Evolutionary conservation across 2,888 invertebrate genomes (phyloP), one percentile per base, ranked within the genome.

Genomic region (Gastrophysa polygoni): DNA sequence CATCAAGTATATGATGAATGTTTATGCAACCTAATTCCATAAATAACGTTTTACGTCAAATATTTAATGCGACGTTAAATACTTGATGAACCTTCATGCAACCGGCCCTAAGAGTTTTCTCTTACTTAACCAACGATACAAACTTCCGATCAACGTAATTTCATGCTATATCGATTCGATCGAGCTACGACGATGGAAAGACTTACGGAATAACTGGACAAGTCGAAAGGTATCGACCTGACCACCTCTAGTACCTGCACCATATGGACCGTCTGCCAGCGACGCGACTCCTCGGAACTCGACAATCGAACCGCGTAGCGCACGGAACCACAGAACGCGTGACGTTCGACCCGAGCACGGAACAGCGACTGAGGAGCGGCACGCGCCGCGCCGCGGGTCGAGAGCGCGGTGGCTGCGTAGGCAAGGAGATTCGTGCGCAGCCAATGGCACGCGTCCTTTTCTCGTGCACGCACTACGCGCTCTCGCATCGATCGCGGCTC

Each of bases 161-260:
- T n/a, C 46, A 8, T 18, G 17, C 46, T 20, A 20, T n/a, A n/a
- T n/a, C n/a, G n/a, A n/a, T n/a, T n/a, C n/a, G n/a, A n/a, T n/a
- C 38, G 48, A 14, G 51, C 43, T n/a, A 38, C 28, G 49, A 47
- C 34, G 56, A 51, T 43, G n/a, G 0, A 49, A 68, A 47, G 88
- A 90, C 90, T 90, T 85, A 90, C 90, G 88, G 88, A 89, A 54
- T 54, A 38, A 86, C 87, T 85, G 84, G 89, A 86, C 85, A 89
- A 90, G 83, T 89, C 90, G 87, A 89, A 88, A 82, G 88, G 88
- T 84, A 87, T 89, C 86, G 89, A 89, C 85, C 88, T 89, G 84
- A 89, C 89, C 83, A 89, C 87, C 85, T 90, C 89, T 84, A 90
- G 88, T 85, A 89, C 89, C 84, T 90, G 90, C 87, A 90, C 90